Base-by-base conservation (phyloP, 1,140 invertebrate genomes). In the Drosophila bipectinata region DNA sequence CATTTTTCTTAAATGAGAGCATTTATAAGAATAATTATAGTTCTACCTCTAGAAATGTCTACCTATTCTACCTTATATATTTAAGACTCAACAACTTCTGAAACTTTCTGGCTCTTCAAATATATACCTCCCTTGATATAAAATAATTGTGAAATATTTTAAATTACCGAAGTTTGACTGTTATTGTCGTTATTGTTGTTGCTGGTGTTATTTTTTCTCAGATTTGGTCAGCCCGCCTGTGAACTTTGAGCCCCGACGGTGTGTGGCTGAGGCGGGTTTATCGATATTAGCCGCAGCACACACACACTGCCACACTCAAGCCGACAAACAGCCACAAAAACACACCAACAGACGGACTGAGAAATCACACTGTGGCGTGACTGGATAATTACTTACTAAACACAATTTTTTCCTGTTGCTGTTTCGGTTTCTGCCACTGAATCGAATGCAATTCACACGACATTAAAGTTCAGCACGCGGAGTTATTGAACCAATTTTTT, bases 331-430 rank as follows among this genome's bases (percentile, higher is more conserved):
- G 10, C 34, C 34, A 4, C 34, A 37, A 26, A 37, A 37, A 26
- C 12, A 55, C n/a, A 39, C 21, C 9, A 9, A 56, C 24, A 41
- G 5, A 15, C 8, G 15, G 4, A 7, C 44, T 39, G 52, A 1
- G 45, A 47, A 47, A 47, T 47, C 44, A 47, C 44, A 5, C 24
- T 30, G 63, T 69, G 63, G 66, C 66, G 66, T 69, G 66, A 69
- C 66, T 69, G 63, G 66, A 69, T 69, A 69, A 69, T 69, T 69
- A 69, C 66, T 69, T 69, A 69, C 66, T 69, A 69, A 69, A 57
- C 66, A 69, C 66, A 69, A 69, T 69, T 69, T 69, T 69, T 69
- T 68, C 51, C 66, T 68, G 63, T 69, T 69, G 24, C 66, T 69
- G 61, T 32, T 45, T 9, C 18, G 18, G 37, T 28, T 63, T 26